Evolutionary conservation across 2,888 invertebrate genomes (phyloP).

Genomic region (Cacoxenus indagator): DNA sequence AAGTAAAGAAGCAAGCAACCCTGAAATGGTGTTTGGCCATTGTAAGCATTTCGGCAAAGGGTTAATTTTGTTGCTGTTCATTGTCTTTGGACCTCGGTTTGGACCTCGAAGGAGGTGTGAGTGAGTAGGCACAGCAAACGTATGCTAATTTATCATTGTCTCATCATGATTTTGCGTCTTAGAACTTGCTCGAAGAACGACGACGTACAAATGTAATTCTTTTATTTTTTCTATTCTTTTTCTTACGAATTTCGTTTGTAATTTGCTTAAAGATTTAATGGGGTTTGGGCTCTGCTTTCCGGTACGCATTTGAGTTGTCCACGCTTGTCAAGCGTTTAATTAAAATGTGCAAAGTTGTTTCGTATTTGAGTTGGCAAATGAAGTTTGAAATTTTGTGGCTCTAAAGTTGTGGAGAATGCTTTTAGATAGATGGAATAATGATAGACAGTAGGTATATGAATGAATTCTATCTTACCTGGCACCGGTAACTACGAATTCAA

Average conservation of each 20-base stretch:
- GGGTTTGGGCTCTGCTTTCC: not conserved
- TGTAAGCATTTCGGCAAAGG: conserved; percentile 36
- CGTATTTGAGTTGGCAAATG: not conserved
- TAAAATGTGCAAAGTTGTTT: conserved; percentile 11
- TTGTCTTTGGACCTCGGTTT: not conserved
- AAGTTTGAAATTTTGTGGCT: too few relatives aligned
- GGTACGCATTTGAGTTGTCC: not conserved
- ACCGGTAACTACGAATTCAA: too few relatives aligned
- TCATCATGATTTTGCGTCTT: not conserved
- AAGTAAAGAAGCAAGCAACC: conserved; percentile 18
- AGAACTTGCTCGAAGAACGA: not conserved
- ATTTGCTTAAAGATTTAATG: conserved; percentile 15
- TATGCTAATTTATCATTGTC: conserved; percentile 61
- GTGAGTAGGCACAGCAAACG: conserved; percentile 40
- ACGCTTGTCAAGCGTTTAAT: conserved; percentile 17
- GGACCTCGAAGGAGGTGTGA: not conserved
- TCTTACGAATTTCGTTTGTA: not conserved
- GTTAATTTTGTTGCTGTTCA: conserved; percentile 45
- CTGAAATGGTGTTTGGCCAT: not conserved
- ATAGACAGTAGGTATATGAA: too few relatives aligned
- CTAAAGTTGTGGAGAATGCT: too few relatives aligned
- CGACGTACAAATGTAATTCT: conserved; percentile 11
- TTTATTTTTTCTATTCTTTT: not conserved
- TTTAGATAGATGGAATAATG: too few relatives aligned
- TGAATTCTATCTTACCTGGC: too few relatives aligned